These are phyloP conservation scores for Galagoides demidoff DNA, from an alignment of 2,797 vertebrate genomes.

Conservation along the genomic window DNA sequence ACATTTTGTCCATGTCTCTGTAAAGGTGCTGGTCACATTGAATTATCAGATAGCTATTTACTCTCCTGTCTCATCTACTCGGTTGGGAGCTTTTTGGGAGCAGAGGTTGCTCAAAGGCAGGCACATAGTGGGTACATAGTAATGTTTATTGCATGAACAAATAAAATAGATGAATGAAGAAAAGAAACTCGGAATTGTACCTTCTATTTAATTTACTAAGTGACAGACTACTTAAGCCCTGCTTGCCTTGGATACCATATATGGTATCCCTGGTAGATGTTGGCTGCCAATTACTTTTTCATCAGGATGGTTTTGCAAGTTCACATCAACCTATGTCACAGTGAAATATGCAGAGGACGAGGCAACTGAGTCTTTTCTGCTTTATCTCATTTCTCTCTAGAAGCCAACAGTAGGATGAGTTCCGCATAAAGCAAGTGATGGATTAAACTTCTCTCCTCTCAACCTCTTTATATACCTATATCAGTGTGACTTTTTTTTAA, in stretches of 20 bases:
- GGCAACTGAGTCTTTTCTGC: conserved; percentile 6
- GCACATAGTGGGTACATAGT: neutral
- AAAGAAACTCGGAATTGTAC: neutral
- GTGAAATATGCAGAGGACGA: neutral
- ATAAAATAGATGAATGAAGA: neutral
- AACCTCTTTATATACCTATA: neutral
- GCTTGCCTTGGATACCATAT: neutral
- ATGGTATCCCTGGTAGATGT: neutral
- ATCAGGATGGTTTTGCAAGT: neutral
- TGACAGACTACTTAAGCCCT: too few relatives aligned
- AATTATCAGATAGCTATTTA: neutral
- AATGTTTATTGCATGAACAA: neutral
- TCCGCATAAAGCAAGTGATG: neutral
- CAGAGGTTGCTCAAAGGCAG: neutral
- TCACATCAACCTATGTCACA: neutral
- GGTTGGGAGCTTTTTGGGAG: neutral
- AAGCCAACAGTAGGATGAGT: neutral
- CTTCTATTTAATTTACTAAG: neutral
- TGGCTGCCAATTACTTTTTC: conserved; percentile 5
- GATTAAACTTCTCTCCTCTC: neutral
- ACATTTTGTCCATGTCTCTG: neutral
- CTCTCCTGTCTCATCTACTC: neutral
- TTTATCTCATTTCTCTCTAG: conserved; percentile 6
- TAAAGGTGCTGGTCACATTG: neutral
- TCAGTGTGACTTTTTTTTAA: conserved; percentile 3